Percentiles rank a stretch among this genome's conserved stretches.
These are phyloP conservation scores for Aplodontia rufa DNA, from an alignment of 2,113 vertebrate species.

Conservation along the genomic window DNA sequence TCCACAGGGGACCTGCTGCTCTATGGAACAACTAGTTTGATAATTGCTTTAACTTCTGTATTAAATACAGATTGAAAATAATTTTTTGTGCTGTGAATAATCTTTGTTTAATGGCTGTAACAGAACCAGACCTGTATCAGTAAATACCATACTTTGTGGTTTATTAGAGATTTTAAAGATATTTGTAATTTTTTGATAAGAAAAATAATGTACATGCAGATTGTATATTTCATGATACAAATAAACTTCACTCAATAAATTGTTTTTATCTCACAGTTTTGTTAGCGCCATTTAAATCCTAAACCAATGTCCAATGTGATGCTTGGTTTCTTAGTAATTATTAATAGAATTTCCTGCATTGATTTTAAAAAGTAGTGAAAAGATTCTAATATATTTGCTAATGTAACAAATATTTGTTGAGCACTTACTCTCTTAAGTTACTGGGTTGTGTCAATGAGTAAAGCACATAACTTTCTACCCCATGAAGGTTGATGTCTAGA, in stretches of 20 bases:
- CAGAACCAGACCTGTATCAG: not conserved
- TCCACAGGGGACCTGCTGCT: conserved; percentile 22
- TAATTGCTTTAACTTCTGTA: conserved; percentile 59
- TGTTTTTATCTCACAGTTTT: not conserved
- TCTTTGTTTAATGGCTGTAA: conserved; percentile 48
- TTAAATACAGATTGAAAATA: conserved; percentile 64
- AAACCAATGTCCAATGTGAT: not conserved
- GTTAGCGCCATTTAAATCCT: not conserved
- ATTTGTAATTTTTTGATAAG: conserved; percentile 21
- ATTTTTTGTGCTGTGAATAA: conserved; percentile 45
- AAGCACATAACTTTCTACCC: not conserved
- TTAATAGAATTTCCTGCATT: not conserved
- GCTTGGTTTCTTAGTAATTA: not conserved
- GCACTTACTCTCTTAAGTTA: not conserved
- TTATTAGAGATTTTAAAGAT: conserved; percentile 10
- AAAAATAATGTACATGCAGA: not conserved
- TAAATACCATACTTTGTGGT: not conserved
- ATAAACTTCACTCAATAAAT: not conserved
- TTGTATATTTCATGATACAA: not conserved
- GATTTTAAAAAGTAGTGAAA: not conserved
- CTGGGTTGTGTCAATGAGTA: not conserved
- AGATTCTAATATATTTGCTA: not conserved
- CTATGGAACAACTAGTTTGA: conserved; percentile 30
- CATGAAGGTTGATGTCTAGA: not conserved
- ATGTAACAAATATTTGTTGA: not conserved